Conservation (phyloP, 2,888 invertebrate species). For the Calliscelio sp. region DNA sequence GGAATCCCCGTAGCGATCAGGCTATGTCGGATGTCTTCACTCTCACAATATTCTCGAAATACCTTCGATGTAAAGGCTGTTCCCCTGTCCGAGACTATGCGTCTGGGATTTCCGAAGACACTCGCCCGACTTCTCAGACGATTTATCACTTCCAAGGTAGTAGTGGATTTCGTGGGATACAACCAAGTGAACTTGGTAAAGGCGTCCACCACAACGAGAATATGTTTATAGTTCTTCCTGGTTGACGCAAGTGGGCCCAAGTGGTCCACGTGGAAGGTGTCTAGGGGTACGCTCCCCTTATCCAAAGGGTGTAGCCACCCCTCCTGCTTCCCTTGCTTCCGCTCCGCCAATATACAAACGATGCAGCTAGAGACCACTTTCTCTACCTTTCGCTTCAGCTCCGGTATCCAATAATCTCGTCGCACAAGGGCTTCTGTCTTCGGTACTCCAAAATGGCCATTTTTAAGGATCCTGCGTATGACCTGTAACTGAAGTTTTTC, state of each 20-base stretch:
- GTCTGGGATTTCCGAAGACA: neutral
- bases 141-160: neutral
- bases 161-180: conserved; percentile 4
- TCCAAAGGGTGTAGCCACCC: conserved; percentile 11
- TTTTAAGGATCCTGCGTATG: conserved; percentile 23
- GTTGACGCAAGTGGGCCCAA: conserved; percentile 1
- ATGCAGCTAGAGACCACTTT: conserved; percentile 30
- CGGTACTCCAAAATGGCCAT: conserved; percentile 35
- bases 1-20: conserved; percentile 8
- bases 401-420: conserved; percentile 34
- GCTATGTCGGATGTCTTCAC: neutral
- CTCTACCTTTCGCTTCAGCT: conserved; percentile 1
- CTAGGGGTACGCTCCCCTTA: conserved; percentile 10
- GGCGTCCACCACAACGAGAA: neutral
- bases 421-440: conserved; percentile 2
- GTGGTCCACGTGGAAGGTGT: conserved; percentile 20
- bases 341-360: neutral
- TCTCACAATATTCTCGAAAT: neutral
- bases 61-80: conserved; percentile 1
- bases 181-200: conserved; percentile 28
- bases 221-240: neutral
- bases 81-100: conserved; percentile 55
- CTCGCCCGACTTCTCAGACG: neutral
- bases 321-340: conserved; percentile 2
- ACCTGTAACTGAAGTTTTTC: conserved; percentile 26